Evolutionary conservation across 2,113 vertebrate genomes (phyloP).

Genomic region (Cavia aperea): DNA sequence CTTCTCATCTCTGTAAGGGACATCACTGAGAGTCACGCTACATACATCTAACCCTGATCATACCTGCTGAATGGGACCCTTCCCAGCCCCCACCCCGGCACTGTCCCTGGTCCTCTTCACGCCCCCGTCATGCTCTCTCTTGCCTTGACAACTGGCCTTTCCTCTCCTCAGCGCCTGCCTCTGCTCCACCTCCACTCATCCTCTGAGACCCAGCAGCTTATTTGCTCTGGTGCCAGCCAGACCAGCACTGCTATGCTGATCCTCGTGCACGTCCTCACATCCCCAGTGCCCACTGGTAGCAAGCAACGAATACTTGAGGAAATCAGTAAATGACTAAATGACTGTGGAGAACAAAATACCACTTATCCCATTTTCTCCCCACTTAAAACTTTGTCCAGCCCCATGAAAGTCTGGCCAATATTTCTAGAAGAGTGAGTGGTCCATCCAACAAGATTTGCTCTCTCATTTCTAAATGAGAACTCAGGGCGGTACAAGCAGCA

Average conservation of each 20-base stretch:
- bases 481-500: accelerated
- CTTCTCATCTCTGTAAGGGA: neutral
- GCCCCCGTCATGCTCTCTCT: neutral
- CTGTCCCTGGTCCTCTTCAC: neutral
- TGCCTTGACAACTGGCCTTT: neutral
- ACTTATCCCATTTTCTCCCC: neutral
- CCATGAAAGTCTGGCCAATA: neutral
- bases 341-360: neutral
- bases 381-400: neutral
- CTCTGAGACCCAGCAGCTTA: neutral
- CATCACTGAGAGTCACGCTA: neutral
- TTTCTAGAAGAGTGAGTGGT: neutral
- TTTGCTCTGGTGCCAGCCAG: neutral
- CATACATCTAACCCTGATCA: neutral
- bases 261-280: neutral
- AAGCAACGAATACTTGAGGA: neutral
- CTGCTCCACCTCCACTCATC: neutral
- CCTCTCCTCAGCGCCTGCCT: neutral
- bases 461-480: neutral
- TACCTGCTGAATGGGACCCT: neutral
- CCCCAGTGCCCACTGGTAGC: too few relatives aligned
- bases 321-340: neutral
- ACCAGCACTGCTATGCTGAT: neutral
- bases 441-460: neutral
- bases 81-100: neutral